Base-by-base conservation (phyloP, 2,113 vertebrate species). In the Penelope pileata region DNA sequence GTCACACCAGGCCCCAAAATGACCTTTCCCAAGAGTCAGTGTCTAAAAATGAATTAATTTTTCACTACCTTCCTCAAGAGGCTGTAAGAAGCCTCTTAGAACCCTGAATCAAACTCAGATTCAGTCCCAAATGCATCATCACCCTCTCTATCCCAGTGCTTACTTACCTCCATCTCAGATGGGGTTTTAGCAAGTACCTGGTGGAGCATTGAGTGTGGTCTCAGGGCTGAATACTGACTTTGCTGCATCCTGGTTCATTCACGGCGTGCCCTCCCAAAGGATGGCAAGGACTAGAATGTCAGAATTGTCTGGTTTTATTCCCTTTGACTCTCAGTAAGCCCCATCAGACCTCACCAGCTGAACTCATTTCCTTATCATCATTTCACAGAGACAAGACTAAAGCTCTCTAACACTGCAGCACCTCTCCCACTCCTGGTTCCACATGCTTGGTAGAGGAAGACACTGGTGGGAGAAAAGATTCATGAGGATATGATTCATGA, bases 391-490 rank as follows among this genome's bases (percentile, higher is more conserved):
- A 30, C 1, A 42, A 84, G 11, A 36, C n/a, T 69, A 18, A 77
- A 70, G 10, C 6, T 58, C 18, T 43, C 48, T 14, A 40, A 38
- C 30, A 18, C 43, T n/a, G 42, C 12, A 29, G 29, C 38, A 32
- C 30, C 27, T 53, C n/a, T 86, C n/a, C 50, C 32, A 3, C 18
- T 45, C 64, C 77, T 32, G 32, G 30, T 19, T 34, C n/a, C 1
- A 0, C 0, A 0, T 19, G 4, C 23, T 56, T 3, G 1, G 5
- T 1, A 0, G 7, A 58, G 58, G 8, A 54, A 42, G 7, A 8
- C 4, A 22, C 16, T 51, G 14, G 26, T 0, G 0, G 8, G 45
- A 56, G 24, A 77, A 32, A 30, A 66, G 12, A 23, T n/a, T 32
- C 53, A 69, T 7, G 5, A 22, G 38, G 50, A 66, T 32, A 16